Conservation (phyloP, 2,797 vertebrate species). For the Sebastes itinus region DNA sequence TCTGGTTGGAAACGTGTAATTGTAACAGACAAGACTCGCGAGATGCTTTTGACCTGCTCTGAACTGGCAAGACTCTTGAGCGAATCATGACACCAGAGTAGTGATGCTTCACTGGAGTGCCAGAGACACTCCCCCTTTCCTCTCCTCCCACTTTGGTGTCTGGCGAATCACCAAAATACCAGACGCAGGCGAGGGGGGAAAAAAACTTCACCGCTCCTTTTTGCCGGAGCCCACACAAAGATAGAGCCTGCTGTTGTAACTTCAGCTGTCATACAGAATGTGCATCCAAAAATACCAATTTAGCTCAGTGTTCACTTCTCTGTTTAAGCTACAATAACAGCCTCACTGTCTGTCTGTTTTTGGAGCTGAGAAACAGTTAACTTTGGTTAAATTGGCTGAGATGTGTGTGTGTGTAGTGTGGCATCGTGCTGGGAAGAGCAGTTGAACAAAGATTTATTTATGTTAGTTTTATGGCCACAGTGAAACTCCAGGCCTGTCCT, state of each 20-base stretch:
- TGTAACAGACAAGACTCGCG: not conserved
- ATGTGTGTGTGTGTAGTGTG: conserved; percentile 1
- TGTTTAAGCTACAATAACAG: conserved; percentile 14
- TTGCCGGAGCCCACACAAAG: conserved; percentile 3
- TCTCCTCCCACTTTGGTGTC: conserved; percentile 2
- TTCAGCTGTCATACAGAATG: conserved; percentile 27
- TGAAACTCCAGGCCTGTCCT: conserved; percentile 83
- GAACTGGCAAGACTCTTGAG: not conserved
- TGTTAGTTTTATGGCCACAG: conserved; percentile 82
- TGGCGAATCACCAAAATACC: conserved; percentile 29
- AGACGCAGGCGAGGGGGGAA: not conserved
- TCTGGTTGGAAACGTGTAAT: not conserved
- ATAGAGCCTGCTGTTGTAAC: conserved; percentile 23
- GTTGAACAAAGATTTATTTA: conserved; percentile 81
- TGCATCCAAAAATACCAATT: conserved; percentile 21
- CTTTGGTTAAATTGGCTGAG: conserved; percentile 53
- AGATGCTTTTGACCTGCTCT: conserved; percentile 12
- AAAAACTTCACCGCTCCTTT: conserved; percentile 3
- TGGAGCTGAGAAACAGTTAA: conserved; percentile 59
- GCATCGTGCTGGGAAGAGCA: conserved; percentile 58
- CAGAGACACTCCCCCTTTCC: not conserved
- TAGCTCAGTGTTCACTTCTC: conserved; percentile 9
- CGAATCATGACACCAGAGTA: not conserved
- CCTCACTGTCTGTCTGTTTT: conserved; percentile 22
- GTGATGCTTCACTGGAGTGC: not conserved